phyloP scores from a whole-genome alignment of 2,888 invertebrate species.

The Baronia brevicornis region DNA sequence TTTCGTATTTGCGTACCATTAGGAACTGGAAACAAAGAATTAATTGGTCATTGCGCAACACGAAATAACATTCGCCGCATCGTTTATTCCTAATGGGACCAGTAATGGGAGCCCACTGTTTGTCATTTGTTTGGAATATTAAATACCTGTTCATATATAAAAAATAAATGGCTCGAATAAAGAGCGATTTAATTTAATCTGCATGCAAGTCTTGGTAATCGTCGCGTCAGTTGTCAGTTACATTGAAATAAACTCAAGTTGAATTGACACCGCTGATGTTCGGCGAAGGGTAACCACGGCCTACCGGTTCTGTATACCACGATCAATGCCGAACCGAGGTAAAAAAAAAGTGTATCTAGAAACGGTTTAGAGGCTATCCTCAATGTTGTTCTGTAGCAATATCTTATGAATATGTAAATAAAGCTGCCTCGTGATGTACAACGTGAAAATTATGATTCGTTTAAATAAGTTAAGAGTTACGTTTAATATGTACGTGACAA shows the following conservation, averaged over 20 bases:
- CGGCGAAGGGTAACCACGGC: slow-evolving; percentile 66
- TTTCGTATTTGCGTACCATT: slow-evolving; percentile 72
- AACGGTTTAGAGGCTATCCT: slow-evolving; percentile 44
- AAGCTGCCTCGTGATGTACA: no score
- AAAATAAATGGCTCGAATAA: no score
- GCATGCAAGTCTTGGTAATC: slow-evolving; percentile 1
- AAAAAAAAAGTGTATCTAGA: slow-evolving; percentile 56
- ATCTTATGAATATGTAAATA: slow-evolving; percentile 17
- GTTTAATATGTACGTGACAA: no score
- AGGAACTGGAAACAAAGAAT: slow-evolving; percentile 44
- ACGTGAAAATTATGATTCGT: no score
- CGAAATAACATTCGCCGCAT: no score
- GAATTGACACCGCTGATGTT: slow-evolving; percentile 30
- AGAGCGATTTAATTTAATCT: no score
- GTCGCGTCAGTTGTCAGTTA: slow-evolving; percentile 24
- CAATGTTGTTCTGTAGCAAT: slow-evolving; percentile 14
- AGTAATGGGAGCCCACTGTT: no score
- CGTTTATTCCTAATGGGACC: no score
- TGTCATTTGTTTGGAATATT: no score
- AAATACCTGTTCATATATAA: no score
- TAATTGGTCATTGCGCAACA: not conserved
- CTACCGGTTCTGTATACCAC: slow-evolving; percentile 66
- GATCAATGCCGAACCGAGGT: slow-evolving; percentile 67
- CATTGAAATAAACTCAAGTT: slow-evolving; percentile 32
- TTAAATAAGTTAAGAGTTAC: no score